Evolutionary conservation across 1,140 invertebrate genomes (phyloP).

Genomic region (Tetragnatha versicolor): DNA sequence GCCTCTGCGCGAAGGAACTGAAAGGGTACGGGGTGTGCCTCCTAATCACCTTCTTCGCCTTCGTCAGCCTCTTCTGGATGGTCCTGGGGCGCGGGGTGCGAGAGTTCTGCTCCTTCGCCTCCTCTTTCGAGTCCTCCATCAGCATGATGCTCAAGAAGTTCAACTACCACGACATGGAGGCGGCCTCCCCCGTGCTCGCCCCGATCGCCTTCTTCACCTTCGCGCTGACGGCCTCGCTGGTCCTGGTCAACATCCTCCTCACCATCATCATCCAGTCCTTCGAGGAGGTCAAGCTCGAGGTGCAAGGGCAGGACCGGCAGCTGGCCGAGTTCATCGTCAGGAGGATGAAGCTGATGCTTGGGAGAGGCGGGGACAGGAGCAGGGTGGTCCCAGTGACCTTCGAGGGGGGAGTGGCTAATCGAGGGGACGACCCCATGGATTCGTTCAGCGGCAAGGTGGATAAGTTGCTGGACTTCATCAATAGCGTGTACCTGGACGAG

Average conservation of each 20-base stretch:
- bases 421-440: constrained; percentile 58
- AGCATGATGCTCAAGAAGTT: constrained; percentile 69
- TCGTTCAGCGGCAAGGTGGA: constrained; percentile 63
- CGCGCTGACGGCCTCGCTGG: constrained; percentile 66
- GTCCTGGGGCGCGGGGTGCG: constrained; percentile 63
- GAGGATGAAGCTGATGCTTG: constrained; percentile 58
- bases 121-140: constrained; percentile 65
- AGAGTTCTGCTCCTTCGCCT: constrained; percentile 65
- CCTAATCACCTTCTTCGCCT: constrained; percentile 61
- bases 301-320: constrained; percentile 60
- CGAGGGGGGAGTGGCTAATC: neutral
- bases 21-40: constrained; percentile 61
- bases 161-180: constrained; percentile 65
- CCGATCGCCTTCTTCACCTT: constrained; percentile 67
- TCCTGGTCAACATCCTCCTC: constrained; percentile 69
- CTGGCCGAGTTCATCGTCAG: constrained; percentile 61
- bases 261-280: constrained; percentile 68
- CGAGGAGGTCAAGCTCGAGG: constrained; percentile 60
- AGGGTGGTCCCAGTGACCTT: neutral
- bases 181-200: constrained; percentile 63
- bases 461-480: constrained; percentile 63
- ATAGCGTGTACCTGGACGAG: constrained; percentile 63
- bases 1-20: constrained; percentile 60
- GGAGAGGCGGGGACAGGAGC: constrained; percentile 17
- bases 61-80: constrained; percentile 66